Percentiles rank a stretch among this genome's conserved stretches.
Conservation (phyloP, 2,888 invertebrate species). For the Leucoptera coffeella region DNA sequence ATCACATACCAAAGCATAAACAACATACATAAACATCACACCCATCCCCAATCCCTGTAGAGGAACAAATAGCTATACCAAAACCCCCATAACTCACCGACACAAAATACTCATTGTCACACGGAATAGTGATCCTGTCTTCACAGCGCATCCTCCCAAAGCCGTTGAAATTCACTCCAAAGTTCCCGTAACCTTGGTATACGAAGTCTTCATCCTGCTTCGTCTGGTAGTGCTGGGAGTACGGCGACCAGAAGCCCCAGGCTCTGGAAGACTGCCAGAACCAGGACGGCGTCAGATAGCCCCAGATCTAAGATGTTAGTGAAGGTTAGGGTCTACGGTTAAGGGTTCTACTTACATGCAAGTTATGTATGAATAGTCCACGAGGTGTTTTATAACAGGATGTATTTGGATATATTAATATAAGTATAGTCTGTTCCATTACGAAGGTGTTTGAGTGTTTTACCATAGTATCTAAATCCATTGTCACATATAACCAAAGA, state of each 20-base stretch:
- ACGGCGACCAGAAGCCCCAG: constrained; percentile 31
- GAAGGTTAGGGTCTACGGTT: constrained; percentile 20
- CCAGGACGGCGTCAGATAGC: constrained; percentile 36
- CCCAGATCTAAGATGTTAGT: constrained; percentile 32
- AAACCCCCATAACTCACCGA: constrained; percentile 41
- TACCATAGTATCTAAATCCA: too few relatives aligned
- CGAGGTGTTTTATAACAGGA: not conserved
- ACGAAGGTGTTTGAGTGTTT: too few relatives aligned
- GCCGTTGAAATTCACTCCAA: constrained; percentile 19
- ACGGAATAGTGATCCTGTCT: constrained; percentile 74
- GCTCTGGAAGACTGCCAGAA: constrained; percentile 21
- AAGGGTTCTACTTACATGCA: constrained; percentile 4
- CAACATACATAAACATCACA: too few relatives aligned
- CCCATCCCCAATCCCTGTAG: too few relatives aligned
- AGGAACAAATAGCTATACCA: too few relatives aligned
- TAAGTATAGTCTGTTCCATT: too few relatives aligned
- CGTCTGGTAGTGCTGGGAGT: constrained; percentile 24
- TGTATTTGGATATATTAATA: too few relatives aligned
- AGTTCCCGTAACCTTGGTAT: constrained; percentile 34
- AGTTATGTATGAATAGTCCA: not conserved
- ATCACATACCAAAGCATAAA: too few relatives aligned
- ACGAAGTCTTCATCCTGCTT: constrained; percentile 16
- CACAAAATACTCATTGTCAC: constrained; percentile 78
- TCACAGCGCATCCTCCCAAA: constrained; percentile 49
- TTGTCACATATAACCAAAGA: too few relatives aligned